phyloP scores from a whole-genome alignment of 2,888 invertebrate species.

The Lepidonotus clava region DNA sequence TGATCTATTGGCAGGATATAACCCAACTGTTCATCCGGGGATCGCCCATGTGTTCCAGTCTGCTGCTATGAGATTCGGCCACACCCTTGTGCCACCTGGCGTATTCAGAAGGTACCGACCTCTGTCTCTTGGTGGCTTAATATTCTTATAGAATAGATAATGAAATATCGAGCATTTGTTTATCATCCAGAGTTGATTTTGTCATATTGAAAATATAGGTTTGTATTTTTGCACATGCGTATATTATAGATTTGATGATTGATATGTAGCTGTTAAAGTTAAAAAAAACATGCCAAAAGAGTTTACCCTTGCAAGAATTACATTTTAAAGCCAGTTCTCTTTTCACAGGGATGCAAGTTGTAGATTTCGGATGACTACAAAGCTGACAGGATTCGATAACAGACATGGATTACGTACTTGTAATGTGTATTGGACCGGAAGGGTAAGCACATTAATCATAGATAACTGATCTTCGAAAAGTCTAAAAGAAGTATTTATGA shows the following conservation, averaged over 20 bases:
- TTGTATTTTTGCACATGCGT: not conserved
- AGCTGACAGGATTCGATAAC: conserved; percentile 45
- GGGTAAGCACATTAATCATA: conserved; percentile 80
- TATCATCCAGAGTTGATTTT: not conserved
- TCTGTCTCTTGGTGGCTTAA: too few species aligned
- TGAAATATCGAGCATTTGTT: not conserved
- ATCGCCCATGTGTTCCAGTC: conserved; percentile 85
- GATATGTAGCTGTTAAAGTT: not conserved
- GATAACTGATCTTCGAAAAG: too few species aligned
- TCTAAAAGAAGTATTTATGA: too few species aligned
- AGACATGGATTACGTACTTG: conserved; percentile 82
- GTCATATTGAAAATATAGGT: too few species aligned
- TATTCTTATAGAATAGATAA: not conserved
- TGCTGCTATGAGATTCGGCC: conserved; percentile 85
- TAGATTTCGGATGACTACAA: conserved; percentile 54
- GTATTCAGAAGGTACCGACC: conserved; percentile 77
- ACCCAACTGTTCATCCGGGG: conserved; percentile 83
- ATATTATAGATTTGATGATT: not conserved
- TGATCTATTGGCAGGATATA: conserved; percentile 79
- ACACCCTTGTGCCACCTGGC: conserved; percentile 84
- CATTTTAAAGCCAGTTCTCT: not conserved
- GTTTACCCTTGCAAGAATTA: not conserved
- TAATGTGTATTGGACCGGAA: conserved; percentile 99
- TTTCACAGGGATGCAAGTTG: conserved; percentile 15
- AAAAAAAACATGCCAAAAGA: not conserved